Conservation (phyloP, 2,113 vertebrate species). For the Athene cunicularia region DNA sequence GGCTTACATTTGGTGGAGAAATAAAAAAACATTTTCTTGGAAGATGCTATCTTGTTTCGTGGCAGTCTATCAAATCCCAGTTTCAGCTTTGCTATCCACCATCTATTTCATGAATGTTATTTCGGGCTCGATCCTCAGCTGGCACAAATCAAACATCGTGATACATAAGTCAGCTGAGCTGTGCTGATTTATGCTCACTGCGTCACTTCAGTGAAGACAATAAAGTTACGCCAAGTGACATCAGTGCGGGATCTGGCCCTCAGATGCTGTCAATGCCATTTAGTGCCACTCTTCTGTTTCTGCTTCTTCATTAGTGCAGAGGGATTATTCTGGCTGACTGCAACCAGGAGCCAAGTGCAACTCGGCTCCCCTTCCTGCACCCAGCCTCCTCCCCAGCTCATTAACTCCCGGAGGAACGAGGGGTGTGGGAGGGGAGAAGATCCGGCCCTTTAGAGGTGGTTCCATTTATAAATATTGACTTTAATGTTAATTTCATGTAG, state of each 20-base stretch:
- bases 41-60: background rate
- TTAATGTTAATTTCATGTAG: conserved; percentile 62
- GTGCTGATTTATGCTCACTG: background rate
- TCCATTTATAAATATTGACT: conserved; percentile 64
- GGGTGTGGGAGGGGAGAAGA: conserved; percentile 42
- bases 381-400: conserved; percentile 6
- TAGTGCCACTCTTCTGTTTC: background rate
- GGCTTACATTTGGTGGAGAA: background rate
- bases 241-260: background rate
- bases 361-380: background rate
- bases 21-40: background rate
- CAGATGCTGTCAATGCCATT: background rate
- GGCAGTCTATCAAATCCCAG: background rate
- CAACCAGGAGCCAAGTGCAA: background rate
- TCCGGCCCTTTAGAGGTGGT: conserved; percentile 32
- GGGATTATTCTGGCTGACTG: background rate
- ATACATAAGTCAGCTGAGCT: background rate
- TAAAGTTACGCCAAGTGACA: background rate
- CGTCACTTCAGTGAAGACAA: background rate
- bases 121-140: background rate
- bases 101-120: background rate
- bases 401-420: conserved; percentile 18
- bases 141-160: background rate
- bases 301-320: background rate
- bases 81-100: background rate